Evolutionary conservation across 2,888 invertebrate species (phyloP), one percentile per base, ranked within the genome.

Genomic region (Stratiomys singularior): DNA sequence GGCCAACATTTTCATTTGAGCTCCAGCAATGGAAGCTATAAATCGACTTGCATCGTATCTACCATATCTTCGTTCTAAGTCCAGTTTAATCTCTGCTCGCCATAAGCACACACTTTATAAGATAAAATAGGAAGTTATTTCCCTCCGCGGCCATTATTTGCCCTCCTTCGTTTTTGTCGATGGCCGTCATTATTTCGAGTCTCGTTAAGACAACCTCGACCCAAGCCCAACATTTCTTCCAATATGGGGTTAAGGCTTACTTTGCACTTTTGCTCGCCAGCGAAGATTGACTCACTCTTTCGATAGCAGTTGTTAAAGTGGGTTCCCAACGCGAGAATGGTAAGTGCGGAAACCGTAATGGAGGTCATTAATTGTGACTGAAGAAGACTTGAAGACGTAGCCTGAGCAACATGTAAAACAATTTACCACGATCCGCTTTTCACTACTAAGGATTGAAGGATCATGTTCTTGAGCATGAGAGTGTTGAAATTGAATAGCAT

Each of bases 171-270:
- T 63, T 63, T 63, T 9, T 27, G 63, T 63, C 63, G 27, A 63
- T 63, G 63, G 27, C 63, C 27, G 27, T 63, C 63, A 63, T 63
- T 63, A 63, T 27, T 63, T 27, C 63, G 27, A 23, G 27, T 25
- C 63, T 63, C 27, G 63, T 63, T 63, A 63, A 63, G 52, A 13
- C 52, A 37, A 37, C 37, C 37, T 37, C 37, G 5, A 37, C 37
- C 37, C 37, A 37, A 37, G 5, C 37, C 37, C 37, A 37, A 5
- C 9, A 37, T 9, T 37, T 37, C 5, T 37, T 37, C 37, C 37
- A 9, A 5, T 37, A 3, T 37, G 9, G 37, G 37, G 37, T 37
- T 37, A 37, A 37, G 37, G 37, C 37, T 37, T 37, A 37, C 37
- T 37, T 37, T 37, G 37, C 37, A 37, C 37, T 37, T 9, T 37